These are phyloP conservation scores for Syrista parreyssii DNA, from an alignment of 2,888 invertebrate genomes.

Conservation along the genomic window DNA sequence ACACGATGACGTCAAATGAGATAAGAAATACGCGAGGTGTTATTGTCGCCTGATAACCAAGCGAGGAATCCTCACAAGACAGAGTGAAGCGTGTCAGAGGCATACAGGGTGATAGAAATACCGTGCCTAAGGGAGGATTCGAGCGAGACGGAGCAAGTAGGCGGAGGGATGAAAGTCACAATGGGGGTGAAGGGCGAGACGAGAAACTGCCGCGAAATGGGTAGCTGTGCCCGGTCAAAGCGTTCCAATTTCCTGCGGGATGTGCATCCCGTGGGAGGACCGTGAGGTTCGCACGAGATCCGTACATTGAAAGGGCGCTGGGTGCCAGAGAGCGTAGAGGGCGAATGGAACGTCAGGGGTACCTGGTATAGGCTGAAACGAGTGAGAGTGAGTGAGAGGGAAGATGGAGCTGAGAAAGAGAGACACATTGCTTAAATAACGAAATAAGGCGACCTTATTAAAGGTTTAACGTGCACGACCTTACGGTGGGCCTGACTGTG, in stretches of 20 bases:
- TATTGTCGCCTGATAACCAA: background rate
- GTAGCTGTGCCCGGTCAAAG: background rate
- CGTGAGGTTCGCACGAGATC: background rate
- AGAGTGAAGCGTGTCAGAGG: background rate
- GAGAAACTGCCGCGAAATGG: background rate
- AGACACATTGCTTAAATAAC: background rate
- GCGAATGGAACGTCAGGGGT: background rate
- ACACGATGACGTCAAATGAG: background rate
- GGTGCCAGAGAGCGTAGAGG: background rate
- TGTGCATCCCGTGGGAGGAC: background rate
- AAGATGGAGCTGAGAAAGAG: background rate
- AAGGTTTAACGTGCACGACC: slow-evolving; percentile 31
- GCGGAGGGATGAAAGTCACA: background rate
- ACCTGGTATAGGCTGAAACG: background rate
- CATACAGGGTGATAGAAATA: background rate
- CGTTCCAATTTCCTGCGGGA: background rate
- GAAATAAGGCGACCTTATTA: slow-evolving; percentile 4
- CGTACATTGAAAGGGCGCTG: too few relatives aligned
- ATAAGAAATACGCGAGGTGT: background rate
- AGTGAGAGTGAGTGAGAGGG: background rate
- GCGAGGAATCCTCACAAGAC: background rate
- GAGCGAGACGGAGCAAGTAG: background rate
- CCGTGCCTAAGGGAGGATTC: background rate
- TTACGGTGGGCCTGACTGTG: slow-evolving; percentile 24
- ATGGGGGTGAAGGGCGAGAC: background rate